A percentile compares a stretch with the other conserved stretches of the same genome.
Evolutionary conservation across 2,113 vertebrate genomes (phyloP).

Genomic region (Ceyx cyanopectus): DNA sequence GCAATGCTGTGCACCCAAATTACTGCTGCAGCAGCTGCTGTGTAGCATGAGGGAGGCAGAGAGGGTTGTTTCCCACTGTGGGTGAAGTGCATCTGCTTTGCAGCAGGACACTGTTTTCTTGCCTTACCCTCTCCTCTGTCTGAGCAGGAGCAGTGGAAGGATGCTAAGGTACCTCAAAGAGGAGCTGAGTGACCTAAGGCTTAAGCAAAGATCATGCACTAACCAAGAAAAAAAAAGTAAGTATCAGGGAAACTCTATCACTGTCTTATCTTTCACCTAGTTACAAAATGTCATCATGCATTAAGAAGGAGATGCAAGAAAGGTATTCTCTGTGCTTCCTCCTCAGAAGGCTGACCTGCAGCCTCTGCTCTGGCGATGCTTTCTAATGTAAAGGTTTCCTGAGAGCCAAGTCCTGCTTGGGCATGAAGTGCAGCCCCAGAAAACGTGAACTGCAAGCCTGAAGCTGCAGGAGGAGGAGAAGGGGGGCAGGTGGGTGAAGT

Average conservation of each 20-base stretch:
- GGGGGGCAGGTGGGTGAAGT: background rate
- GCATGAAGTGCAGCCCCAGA: background rate
- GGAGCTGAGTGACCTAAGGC: background rate
- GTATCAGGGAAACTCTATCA: background rate
- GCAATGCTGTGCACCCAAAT: background rate
- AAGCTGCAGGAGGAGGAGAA: background rate
- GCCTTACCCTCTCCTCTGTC: background rate
- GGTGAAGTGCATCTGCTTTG: background rate
- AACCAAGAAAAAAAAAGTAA: too few relatives aligned
- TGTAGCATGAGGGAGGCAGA: fast-evolving
- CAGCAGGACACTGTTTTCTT: background rate
- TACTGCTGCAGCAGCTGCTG: background rate
- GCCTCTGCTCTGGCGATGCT: background rate
- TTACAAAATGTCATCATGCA: background rate
- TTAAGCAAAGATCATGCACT: background rate
- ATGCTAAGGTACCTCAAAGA: background rate
- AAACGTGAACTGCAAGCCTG: background rate
- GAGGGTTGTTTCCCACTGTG: background rate
- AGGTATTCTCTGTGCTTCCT: background rate
- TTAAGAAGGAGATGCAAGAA: background rate
- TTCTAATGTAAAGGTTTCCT: background rate
- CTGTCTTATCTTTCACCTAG: background rate
- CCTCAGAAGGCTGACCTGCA: background rate
- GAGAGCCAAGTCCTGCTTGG: background rate
- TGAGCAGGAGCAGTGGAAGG: background rate